Evolutionary conservation across 2,888 invertebrate genomes (phyloP), one percentile per base, ranked within the genome.

Genomic region (Exocentrus adspersus): DNA sequence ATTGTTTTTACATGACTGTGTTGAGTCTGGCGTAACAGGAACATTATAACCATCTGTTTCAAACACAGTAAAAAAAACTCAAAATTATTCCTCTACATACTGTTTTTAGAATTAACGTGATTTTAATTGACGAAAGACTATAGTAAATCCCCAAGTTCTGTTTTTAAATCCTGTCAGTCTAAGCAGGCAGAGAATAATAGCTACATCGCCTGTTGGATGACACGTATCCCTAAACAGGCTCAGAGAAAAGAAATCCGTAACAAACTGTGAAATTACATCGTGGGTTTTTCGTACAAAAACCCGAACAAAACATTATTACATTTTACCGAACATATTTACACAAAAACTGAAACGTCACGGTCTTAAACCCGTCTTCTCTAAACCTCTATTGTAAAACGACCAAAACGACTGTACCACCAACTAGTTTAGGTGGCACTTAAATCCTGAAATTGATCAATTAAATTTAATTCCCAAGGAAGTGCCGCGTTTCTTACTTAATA

Each of bases 251-350:
- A 12, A 37, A 17, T 2, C 42, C 16, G 43, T 54, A 43, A 54
- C 17, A 12, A 14, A 21, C 28, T 42, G 54, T 54, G 20, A 54
- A 54, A 54, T 54, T 54, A 54, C 28, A 54, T 28, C 16, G 54
- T 17, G 43, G 43, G 24, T 57, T 57, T 57, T 17, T 45, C 9
- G n/a, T 9, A 32, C 28, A 46, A 45, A 41, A 57, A 57, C 57
- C 12, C 6, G n/a, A 19, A 21, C 32, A 57, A 57, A 45, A 57
- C 57, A 30, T 57, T 57, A 57, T 57, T 57, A 57, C 57, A 46
- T 57, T 57, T 54, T 45, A 57, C 30, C 57, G 45, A 57, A 56
- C 46, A 42, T 46, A 32, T 20, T 32, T 24, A 30, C 30, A 45
- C 12, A 57, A 30, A 30, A 45, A 32, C 12, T 14, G 30, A 46